Evolutionary conservation across 2,797 vertebrate species (phyloP).

Genomic region (Myotis findleyi): DNA sequence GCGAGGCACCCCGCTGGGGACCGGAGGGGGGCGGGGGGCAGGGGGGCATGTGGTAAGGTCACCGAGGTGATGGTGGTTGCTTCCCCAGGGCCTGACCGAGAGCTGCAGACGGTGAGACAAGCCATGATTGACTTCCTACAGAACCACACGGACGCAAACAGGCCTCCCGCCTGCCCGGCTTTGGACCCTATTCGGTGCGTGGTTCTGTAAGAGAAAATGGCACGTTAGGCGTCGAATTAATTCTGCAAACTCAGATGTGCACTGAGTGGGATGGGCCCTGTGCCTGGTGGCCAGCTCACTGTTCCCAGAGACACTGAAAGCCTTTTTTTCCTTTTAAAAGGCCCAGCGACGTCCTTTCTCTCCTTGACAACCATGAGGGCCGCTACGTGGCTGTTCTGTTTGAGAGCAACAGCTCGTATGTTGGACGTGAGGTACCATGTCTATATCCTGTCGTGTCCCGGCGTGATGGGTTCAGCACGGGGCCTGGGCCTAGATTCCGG

Average conservation of each 20-base stretch:
- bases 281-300: fast-evolving
- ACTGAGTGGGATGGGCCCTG: fast-evolving
- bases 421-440: slow-evolving; percentile 90
- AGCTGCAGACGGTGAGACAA: slow-evolving; percentile 89
- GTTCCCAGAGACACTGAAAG: not conserved
- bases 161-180: slow-evolving; percentile 86
- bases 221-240: fast-evolving
- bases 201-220: fast-evolving
- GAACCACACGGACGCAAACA: slow-evolving; percentile 88
- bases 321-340: slow-evolving; percentile 81
- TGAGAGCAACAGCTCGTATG: slow-evolving; percentile 89
- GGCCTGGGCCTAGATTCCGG: fast-evolving
- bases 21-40: not conserved
- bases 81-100: slow-evolving; percentile 88
- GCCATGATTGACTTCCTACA: slow-evolving; percentile 93
- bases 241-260: fast-evolving
- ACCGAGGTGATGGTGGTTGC: fast-evolving
- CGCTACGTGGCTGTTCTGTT: slow-evolving; percentile 90
- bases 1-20: not conserved
- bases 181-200: slow-evolving; percentile 88
- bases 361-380: slow-evolving; percentile 81
- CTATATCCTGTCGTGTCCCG: fast-evolving
- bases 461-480: fast-evolving
- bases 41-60: fast-evolving
- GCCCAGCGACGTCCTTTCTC: slow-evolving; percentile 84